A percentile compares a stretch with the other conserved stretches of the same genome.
Conservation (phyloP, 2,797 vertebrate species). For the Heterohyrax brucei region DNA sequence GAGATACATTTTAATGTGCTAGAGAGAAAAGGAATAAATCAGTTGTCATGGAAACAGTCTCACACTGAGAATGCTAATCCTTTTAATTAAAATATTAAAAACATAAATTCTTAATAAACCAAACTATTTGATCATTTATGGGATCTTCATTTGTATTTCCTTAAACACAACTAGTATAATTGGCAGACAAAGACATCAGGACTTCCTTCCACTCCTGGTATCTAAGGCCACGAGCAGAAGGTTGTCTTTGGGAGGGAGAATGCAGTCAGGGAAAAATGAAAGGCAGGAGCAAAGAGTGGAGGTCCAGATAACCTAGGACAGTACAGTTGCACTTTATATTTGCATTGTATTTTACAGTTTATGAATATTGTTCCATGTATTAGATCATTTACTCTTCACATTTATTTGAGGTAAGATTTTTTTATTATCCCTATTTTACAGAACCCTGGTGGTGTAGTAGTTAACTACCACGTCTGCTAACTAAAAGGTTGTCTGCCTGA, state of each 20-base stretch:
- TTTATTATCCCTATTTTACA: background rate
- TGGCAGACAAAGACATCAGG: background rate
- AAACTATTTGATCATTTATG: slow-evolving; percentile 42
- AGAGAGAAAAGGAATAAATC: slow-evolving; percentile 25
- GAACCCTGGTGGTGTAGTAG: too few species aligned
- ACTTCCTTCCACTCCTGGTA: background rate
- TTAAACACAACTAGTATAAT: slow-evolving; percentile 10
- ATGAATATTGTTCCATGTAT: background rate
- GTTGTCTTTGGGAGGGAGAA: background rate
- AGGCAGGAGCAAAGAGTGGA: background rate
- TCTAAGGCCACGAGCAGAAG: background rate
- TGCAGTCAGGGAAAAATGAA: background rate
- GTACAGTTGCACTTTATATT: background rate
- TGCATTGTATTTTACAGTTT: background rate
- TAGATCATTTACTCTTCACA: slow-evolving; percentile 2
- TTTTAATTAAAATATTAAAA: slow-evolving; percentile 76
- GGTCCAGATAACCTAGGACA: background rate
- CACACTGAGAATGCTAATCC: slow-evolving; percentile 67
- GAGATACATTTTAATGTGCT: slow-evolving; percentile 31
- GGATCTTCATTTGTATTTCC: slow-evolving; percentile 23
- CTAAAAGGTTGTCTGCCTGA: too few species aligned
- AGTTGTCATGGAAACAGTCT: slow-evolving; percentile 61
- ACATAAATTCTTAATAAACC: slow-evolving; percentile 74
- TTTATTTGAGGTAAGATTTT: slow-evolving; percentile 34
- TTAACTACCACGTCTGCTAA: too few species aligned